phyloP scores from a whole-genome alignment of 2,797 vertebrate species.

The Cyclura pinguis region DNA sequence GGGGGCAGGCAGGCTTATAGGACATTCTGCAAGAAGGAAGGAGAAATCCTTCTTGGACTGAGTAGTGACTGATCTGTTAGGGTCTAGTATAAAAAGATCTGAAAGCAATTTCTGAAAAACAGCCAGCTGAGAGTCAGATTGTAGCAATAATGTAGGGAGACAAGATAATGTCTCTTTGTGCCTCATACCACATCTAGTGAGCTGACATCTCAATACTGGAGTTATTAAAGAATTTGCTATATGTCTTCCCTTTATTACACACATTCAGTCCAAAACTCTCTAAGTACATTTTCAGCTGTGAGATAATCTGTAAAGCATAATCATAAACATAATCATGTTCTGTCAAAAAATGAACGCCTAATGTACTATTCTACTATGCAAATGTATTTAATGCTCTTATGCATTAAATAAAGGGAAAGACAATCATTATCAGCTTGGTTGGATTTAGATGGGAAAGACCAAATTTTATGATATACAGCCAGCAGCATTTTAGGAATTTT shows the following conservation, averaged over 20 bases:
- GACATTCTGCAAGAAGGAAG: not conserved
- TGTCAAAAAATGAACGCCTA: slow-evolving; percentile 28
- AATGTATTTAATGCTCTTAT: not conserved
- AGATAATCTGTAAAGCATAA: slow-evolving; percentile 17
- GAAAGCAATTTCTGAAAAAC: not conserved
- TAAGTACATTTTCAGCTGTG: not conserved
- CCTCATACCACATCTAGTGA: not conserved
- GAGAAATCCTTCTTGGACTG: not conserved
- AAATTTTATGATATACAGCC: not conserved
- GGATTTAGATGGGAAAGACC: not conserved
- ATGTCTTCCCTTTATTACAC: not conserved
- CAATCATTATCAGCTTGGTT: not conserved
- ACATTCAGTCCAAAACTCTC: not conserved
- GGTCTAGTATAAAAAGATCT: not conserved
- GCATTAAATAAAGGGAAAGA: not conserved
- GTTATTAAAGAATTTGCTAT: not conserved
- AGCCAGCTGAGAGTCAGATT: not conserved
- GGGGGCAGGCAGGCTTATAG: not conserved
- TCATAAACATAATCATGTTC: not conserved
- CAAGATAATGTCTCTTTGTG: not conserved
- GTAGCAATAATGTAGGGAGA: not conserved
- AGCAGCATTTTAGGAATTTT: slow-evolving; percentile 5
- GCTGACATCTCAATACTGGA: not conserved
- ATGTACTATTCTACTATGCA: not conserved
- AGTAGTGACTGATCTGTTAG: not conserved